Evolutionary conservation across 2,888 invertebrate genomes (phyloP), one percentile per base, ranked within the genome.

Genomic region (Polymixis lichenea): DNA sequence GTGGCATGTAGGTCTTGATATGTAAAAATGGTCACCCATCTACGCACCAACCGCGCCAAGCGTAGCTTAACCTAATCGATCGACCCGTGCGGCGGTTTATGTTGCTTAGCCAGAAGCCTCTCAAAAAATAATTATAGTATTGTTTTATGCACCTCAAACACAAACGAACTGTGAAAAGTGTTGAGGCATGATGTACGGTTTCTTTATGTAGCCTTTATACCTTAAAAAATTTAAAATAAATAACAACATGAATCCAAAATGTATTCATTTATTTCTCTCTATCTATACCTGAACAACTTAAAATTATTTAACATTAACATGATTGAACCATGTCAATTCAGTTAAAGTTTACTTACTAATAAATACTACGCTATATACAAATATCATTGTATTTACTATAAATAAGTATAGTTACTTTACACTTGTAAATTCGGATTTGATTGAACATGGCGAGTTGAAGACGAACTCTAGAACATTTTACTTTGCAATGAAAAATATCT

Each of bases 321-420:
- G 58, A 75, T 72, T 66, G 77, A 60, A 62, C 71, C 80, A 72
- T 56, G 46, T 66, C 51, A 67, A 75, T 70, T 74, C 70, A 49
- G 19, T 61, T 82, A 73, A 69, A 68, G 56, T 65, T 82, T 77
- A 75, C 74, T 75, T 72, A 77, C 64, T 77, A 73, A 88, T 86
- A 87, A 88, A 86, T 88, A 87, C 72, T 84, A 84, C 81, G 62
- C 72, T 86, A 77, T 80, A 84, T 80, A 88, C 86, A 87, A 84
- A 80, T 76, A 81, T 67, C 38, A 77, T 68, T 84, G 80, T 78
- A 82, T 67, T 67, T 51, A 67, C 53, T 72, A 72, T 72, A 76
- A 82, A 78, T 77, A 77, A 74, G 66, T 66, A 78, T 69, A 66
- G 62, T 72, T 82, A 77, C 28, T 67, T 69, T 69, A 46, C 32